These are phyloP conservation scores for Perodicticus potto DNA, from an alignment of 2,797 vertebrate genomes.

Conservation along the genomic window DNA sequence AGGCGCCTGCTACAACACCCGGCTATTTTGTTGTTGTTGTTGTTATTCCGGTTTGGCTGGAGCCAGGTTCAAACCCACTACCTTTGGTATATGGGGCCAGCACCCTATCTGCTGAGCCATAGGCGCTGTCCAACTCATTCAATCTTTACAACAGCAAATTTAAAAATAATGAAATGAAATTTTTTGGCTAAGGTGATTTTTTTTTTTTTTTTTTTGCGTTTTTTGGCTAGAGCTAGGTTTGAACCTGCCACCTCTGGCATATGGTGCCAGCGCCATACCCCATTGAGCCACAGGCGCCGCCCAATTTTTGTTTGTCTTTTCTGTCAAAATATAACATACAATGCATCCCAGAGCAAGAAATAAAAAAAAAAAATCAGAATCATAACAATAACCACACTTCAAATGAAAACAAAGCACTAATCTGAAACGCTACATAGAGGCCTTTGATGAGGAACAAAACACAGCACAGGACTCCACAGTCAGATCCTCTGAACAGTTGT, in stretches of 20 bases:
- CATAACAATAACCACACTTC: neutral
- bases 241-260: too few species aligned
- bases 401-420: constrained; percentile 31
- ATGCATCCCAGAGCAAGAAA: constrained; percentile 8
- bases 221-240: too few species aligned
- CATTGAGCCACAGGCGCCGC: too few species aligned
- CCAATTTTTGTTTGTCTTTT: neutral
- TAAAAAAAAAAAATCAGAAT: constrained; percentile 14
- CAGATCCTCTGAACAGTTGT: neutral
- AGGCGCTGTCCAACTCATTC: neutral
- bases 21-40: too few species aligned
- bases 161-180: neutral
- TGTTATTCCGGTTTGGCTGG: too few species aligned
- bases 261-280: too few species aligned
- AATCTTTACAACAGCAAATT: constrained; percentile 21
- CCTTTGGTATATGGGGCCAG: too few species aligned
- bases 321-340: neutral
- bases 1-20: too few species aligned
- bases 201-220: too few species aligned
- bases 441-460: neutral
- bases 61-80: too few species aligned
- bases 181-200: neutral
- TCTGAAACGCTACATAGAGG: neutral
- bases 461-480: neutral
- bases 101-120: too few species aligned